Base-by-base conservation (phyloP, 2,888 invertebrate genomes). In the Phyllotreta striolata region DNA sequence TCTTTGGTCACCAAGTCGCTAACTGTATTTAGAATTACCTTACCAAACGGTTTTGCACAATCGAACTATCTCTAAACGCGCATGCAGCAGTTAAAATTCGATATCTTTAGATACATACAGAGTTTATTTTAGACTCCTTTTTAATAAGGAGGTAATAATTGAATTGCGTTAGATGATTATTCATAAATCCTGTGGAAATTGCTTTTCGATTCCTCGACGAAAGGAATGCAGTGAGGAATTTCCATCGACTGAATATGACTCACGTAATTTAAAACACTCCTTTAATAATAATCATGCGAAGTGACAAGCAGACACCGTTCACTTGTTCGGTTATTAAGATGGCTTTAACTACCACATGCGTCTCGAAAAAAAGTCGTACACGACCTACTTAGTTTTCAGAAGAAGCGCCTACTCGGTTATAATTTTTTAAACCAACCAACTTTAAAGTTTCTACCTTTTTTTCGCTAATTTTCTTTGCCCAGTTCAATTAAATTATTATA, bases 141-240 rank as follows among this genome's bases (percentile, higher is more conserved):
- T 9, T 39, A 12, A 54, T 24, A 4, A 24, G 24, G 4, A 24
- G 24, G 4, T 24, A 4, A 41, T 41, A 41, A 41, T 3, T 2
- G 4, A 24, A 24, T 24, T 24, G 24, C 4, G 1, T 1, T 24
- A 24, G 12, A 55, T 37, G 14, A 43, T 35, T 41, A 6, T 41
- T 14, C 35, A 39, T 24, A 6, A 24, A 14, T 41, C 43, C 35
- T 55, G 55, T 34, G 12, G 40, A 41, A 55, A 39, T 34, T 41
- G 51, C 24, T 39, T 38, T 40, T 40, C 47, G 13, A 60, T 56
- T 41, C 8, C 55, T 47, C 35, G 34, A 55, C 37, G 12, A 43
- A 60, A 60, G 56, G 63, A 64, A 64, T 64, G 64, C 37, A 24
- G 64, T 41, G 46, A 49, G 64, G 55, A 51, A 43, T 55, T 38